Evolutionary conservation across 1,140 invertebrate genomes (phyloP).

Genomic region (Sitophilus oryzae): DNA sequence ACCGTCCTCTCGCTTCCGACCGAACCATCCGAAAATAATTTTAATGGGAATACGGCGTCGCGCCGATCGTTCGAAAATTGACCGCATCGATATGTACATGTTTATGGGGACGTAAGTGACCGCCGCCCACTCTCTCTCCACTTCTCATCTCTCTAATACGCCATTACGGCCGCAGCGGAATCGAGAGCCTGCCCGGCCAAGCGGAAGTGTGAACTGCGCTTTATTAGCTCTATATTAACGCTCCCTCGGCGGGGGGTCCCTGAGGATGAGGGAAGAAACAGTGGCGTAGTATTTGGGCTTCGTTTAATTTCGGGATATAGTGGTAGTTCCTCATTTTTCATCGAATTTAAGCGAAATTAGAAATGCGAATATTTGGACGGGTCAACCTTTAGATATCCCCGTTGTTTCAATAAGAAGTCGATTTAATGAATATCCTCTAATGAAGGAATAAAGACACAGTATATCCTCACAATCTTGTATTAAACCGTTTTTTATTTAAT

Average conservation of each 20-base stretch:
- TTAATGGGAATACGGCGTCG: constrained; percentile 2
- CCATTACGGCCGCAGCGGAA: constrained; percentile 1
- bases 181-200: constrained; percentile 24
- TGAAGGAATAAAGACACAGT: no score
- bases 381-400: no score
- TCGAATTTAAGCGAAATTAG: no score
- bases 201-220: constrained; percentile 33
- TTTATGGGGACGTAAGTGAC: background rate
- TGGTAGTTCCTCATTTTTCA: no score
- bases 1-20: background rate
- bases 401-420: no score
- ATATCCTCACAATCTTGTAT: no score
- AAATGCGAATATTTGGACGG: no score
- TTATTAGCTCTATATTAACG: background rate
- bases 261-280: no score
- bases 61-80: background rate
- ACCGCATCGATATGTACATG: background rate
- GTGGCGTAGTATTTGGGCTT: no score
- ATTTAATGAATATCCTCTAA: no score
- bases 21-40: background rate
- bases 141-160: background rate
- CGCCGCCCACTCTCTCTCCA: background rate
- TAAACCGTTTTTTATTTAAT: no score
- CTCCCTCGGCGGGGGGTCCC: background rate
- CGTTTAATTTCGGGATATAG: no score